phyloP scores from a whole-genome alignment of 1,140 invertebrate genomes.

The Yoshiicerus persimilis region DNA sequence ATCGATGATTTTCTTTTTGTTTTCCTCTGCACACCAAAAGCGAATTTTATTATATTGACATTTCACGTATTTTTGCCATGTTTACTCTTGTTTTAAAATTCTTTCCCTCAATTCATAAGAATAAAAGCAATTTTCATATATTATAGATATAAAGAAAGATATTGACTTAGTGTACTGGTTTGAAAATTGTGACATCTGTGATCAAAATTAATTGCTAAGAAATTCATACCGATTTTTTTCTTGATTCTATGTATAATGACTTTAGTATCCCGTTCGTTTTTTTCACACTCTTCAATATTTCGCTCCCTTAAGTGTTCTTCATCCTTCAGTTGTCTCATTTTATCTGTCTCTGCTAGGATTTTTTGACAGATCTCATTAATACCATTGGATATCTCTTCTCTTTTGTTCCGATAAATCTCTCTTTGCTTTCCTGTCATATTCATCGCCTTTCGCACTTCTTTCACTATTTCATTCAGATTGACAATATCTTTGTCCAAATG shows the following conservation, averaged over 20 bases:
- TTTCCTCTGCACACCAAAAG: neutral
- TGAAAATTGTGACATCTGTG: too few species aligned
- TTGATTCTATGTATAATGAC: neutral
- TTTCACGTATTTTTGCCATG: neutral
- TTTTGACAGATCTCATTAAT: neutral
- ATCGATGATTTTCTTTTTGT: neutral
- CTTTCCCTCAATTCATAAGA: too few species aligned
- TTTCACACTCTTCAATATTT: neutral
- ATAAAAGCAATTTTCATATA: too few species aligned
- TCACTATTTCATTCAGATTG: neutral
- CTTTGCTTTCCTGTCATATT: neutral
- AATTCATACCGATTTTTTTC: neutral
- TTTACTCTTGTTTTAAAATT: too few species aligned
- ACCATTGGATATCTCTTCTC: neutral
- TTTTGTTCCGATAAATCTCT: too few species aligned
- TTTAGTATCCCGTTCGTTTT: neutral
- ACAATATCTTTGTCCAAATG: neutral
- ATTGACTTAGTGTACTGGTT: too few species aligned
- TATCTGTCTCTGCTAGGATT: neutral
- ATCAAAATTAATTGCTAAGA: too few species aligned
- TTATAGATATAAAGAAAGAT: too few species aligned
- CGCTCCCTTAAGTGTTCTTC: neutral
- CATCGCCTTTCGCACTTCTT: neutral
- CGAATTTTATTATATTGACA: neutral
- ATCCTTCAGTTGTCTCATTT: neutral